These are phyloP conservation scores for Glaucopsyche alexis DNA, from an alignment of 2,888 invertebrate genomes.

Conservation along the genomic window DNA sequence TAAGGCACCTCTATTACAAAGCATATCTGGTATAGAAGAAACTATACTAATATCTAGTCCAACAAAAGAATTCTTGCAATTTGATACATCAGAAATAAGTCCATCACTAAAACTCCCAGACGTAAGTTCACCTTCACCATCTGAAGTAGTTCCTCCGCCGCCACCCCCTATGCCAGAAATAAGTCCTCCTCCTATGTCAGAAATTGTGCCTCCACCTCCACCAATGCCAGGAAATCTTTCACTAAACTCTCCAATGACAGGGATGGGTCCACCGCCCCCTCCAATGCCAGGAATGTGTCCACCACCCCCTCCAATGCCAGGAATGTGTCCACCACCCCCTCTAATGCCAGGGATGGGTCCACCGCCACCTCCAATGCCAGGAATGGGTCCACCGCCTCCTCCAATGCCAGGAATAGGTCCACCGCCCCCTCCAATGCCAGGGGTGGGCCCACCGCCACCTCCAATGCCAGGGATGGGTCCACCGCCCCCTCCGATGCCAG, in stretches of 20 bases:
- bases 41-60: not conserved
- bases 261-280: conserved; percentile 51
- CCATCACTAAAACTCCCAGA: not conserved
- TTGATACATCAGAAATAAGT: not conserved
- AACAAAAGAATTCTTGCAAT: not conserved
- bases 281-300: conserved; percentile 55
- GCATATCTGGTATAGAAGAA: not conserved
- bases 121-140: not conserved
- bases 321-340: conserved; percentile 57
- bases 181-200: conserved; percentile 45
- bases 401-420: conserved; percentile 47
- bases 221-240: conserved; percentile 59
- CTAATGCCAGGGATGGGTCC: conserved; percentile 51
- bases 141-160: conserved; percentile 30
- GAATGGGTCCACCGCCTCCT: conserved; percentile 49
- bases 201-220: conserved; percentile 54
- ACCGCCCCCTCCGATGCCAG: conserved; percentile 58
- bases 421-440: conserved; percentile 53
- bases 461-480: conserved; percentile 61
- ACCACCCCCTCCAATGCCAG: conserved; percentile 62
- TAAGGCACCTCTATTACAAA: not conserved
- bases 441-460: conserved; percentile 54
- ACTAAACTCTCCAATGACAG: conserved; percentile 56
- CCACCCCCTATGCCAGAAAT: conserved; percentile 51
- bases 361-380: conserved; percentile 57